phyloP scores from a whole-genome alignment of 2,888 invertebrate genomes.

The Phorcus lineatus region DNA sequence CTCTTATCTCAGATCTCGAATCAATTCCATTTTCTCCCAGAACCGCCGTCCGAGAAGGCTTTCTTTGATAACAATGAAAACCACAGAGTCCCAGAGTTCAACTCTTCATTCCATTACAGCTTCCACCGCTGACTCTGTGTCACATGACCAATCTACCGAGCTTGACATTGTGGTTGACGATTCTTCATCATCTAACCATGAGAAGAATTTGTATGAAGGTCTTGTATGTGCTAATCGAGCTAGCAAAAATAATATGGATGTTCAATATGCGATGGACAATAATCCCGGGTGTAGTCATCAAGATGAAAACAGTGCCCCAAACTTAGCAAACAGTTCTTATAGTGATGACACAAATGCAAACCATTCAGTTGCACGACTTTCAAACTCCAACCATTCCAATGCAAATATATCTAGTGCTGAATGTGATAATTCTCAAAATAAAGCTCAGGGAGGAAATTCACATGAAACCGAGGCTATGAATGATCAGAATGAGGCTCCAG shows the following conservation, averaged over 20 bases:
- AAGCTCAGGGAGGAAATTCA: neutral
- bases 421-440: neutral
- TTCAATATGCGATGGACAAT: neutral
- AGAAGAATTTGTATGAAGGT: neutral
- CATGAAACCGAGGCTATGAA: neutral
- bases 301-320: neutral
- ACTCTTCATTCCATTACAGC: slow-evolving; percentile 36
- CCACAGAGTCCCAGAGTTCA: slow-evolving; percentile 36
- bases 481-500: slow-evolving; percentile 5
- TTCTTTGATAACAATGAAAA: slow-evolving; percentile 30
- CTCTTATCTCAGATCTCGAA: slow-evolving; percentile 38
- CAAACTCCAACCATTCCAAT: slow-evolving; percentile 1
- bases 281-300: neutral
- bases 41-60: slow-evolving; percentile 9
- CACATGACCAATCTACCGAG: slow-evolving; percentile 20
- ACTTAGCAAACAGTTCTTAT: neutral
- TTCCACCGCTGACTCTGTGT: slow-evolving; percentile 27
- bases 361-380: neutral
- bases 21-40: slow-evolving; percentile 27
- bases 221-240: too few species aligned
- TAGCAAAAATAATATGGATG: neutral
- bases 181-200: neutral
- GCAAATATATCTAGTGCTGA: neutral
- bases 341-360: neutral
- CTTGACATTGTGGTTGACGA: too few species aligned